Percentiles rank a stretch among this genome's conserved stretches.
These are phyloP conservation scores for Phyllotreta cruciferae DNA, from an alignment of 2,888 invertebrate genomes.

Conservation along the genomic window DNA sequence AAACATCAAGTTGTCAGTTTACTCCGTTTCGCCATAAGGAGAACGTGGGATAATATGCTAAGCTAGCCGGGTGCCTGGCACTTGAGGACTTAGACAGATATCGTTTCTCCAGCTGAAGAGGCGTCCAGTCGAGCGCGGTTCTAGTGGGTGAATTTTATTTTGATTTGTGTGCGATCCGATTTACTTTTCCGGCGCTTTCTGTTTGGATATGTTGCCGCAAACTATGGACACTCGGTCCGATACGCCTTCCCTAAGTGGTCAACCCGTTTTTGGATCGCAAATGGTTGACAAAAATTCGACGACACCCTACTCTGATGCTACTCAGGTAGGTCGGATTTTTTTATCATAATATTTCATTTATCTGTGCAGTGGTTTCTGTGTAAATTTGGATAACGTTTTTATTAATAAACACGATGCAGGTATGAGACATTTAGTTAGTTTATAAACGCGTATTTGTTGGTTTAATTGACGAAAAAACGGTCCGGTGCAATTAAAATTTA, in stretches of 20 bases:
- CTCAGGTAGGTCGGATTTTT: conserved; percentile 76
- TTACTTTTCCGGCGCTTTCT: conserved; percentile 14
- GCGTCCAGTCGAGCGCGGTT: conserved; percentile 31
- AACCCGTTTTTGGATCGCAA: conserved; percentile 87
- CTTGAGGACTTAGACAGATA: conserved; percentile 55
- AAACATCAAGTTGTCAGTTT: conserved; percentile 68
- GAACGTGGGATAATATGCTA: conserved; percentile 51
- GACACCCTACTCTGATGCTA: conserved; percentile 98
- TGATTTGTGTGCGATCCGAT: background rate
- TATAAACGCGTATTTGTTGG: no score
- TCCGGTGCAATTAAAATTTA: conserved; percentile 9
- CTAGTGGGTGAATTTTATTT: conserved; percentile 31
- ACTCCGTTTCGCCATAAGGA: conserved; percentile 61
- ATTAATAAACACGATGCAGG: conserved; percentile 12
- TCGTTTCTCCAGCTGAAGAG: conserved; percentile 35
- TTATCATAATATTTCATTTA: conserved; percentile 11
- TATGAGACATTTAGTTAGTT: conserved; percentile 12
- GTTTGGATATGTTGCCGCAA: conserved; percentile 75
- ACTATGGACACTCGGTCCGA: conserved; percentile 60
- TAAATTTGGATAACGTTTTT: conserved; percentile 32
- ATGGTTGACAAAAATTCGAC: conserved; percentile 88
- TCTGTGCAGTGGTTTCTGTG: conserved; percentile 32
- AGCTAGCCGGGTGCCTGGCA: conserved; percentile 55
- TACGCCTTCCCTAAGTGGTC: conserved; percentile 65
- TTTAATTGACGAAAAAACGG: no score